A percentile compares a stretch with the other conserved stretches of the same genome.
phyloP scores from a whole-genome alignment of 1,140 invertebrate genomes.

The Agrypnia vestita region DNA sequence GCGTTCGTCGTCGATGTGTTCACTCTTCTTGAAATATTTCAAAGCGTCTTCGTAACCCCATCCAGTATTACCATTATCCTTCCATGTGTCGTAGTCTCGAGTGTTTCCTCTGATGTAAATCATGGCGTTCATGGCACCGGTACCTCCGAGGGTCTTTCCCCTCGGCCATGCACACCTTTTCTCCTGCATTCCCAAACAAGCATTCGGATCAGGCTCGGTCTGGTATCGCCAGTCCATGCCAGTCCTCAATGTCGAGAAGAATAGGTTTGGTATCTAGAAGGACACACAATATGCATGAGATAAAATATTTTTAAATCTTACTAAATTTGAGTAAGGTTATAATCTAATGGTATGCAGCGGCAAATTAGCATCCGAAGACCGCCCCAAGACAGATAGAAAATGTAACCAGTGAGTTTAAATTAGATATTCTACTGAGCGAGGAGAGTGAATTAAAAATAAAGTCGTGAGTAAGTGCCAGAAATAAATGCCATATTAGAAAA shows the following conservation, averaged over 20 bases:
- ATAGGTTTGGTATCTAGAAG: slow-evolving; percentile 42
- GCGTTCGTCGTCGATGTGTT: slow-evolving; percentile 53
- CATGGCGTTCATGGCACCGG: slow-evolving; percentile 79
- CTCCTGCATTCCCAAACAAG: slow-evolving; percentile 64
- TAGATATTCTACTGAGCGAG: too few relatives aligned
- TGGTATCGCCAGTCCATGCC: slow-evolving; percentile 73
- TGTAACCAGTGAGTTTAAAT: too few relatives aligned
- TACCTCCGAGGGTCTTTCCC: slow-evolving; percentile 76
- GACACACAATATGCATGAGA: too few relatives aligned
- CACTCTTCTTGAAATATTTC: slow-evolving; percentile 70
- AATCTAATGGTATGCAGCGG: too few relatives aligned
- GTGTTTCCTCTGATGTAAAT: slow-evolving; percentile 78
- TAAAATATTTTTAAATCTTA: too few relatives aligned
- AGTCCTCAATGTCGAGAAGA: slow-evolving; percentile 56
- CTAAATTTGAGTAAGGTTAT: too few relatives aligned
- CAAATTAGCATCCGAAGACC: too few relatives aligned
- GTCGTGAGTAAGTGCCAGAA: too few relatives aligned
- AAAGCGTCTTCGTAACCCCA: slow-evolving; percentile 70
- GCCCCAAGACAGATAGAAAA: too few relatives aligned
- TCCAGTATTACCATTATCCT: slow-evolving; percentile 64
- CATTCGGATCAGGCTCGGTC: slow-evolving; percentile 69
- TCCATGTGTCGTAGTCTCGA: slow-evolving; percentile 81
- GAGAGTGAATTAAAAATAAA: too few relatives aligned
- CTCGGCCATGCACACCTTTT: slow-evolving; percentile 72
- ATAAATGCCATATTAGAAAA: too few relatives aligned